phyloP scores from a whole-genome alignment of 2,888 invertebrate species.

The Nemoura dubitans region DNA sequence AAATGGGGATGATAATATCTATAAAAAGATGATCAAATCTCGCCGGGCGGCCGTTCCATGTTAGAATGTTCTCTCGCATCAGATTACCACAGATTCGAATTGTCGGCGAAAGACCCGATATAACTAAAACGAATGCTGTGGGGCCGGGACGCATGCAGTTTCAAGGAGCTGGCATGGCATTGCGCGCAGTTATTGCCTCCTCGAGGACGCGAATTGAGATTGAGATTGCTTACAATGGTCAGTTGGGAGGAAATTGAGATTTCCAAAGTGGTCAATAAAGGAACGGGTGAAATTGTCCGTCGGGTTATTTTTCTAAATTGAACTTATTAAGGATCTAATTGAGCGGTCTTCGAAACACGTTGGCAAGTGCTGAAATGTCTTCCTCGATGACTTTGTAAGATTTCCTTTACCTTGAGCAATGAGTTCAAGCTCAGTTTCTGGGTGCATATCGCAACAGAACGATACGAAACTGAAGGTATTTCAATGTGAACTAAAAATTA shows the following conservation, averaged over 20 bases:
- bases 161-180: neutral
- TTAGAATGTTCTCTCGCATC: slow-evolving; percentile 1
- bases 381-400: too few species aligned
- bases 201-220: slow-evolving; percentile 13
- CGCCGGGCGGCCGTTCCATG: neutral
- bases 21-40: slow-evolving; percentile 32
- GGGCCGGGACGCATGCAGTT: neutral
- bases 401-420: too few species aligned
- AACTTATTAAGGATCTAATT: neutral
- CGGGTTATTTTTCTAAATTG: neutral
- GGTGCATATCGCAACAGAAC: too few species aligned
- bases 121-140: slow-evolving; percentile 27
- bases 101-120: neutral
- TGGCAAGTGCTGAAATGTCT: too few species aligned
- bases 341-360: neutral
- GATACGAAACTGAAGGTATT: too few species aligned
- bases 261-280: slow-evolving; percentile 30
- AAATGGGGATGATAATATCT: slow-evolving; percentile 26
- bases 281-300: neutral
- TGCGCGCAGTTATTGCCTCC: slow-evolving; percentile 14
- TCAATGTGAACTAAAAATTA: too few species aligned
- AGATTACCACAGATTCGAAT: neutral
- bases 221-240: slow-evolving; percentile 19
- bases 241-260: slow-evolving; percentile 34
- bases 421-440: too few species aligned